Conservation (phyloP, 2,888 invertebrate genomes). For the Eumacrocentrus americanus region DNA sequence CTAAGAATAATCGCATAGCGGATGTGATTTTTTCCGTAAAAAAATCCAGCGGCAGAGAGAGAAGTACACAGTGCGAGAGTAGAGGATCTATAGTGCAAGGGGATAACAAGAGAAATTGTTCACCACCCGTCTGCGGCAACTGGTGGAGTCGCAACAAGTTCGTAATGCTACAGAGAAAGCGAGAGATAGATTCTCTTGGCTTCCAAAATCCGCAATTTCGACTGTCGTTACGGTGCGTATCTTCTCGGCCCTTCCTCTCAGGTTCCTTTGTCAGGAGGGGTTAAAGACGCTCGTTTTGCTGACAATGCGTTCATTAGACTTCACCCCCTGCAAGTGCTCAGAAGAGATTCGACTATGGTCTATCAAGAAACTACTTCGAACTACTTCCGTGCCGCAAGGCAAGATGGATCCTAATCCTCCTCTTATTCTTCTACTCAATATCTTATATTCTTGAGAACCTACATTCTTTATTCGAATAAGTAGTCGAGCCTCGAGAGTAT, state of each 20-base stretch:
- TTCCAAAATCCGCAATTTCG: constrained; percentile 23
- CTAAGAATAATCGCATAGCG: not conserved
- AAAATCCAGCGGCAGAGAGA: not conserved
- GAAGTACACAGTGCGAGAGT: not conserved
- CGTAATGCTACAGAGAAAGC: not conserved
- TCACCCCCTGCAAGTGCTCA: constrained; percentile 13
- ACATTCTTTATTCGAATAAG: constrained; percentile 50
- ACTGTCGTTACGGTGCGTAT: constrained; percentile 1
- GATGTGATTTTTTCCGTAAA: not conserved
- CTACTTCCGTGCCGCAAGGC: not conserved
- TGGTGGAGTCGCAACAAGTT: constrained; percentile 24
- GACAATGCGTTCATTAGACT: constrained; percentile 43
- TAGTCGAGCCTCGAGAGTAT: constrained; percentile 39
- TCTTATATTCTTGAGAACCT: constrained; percentile 8
- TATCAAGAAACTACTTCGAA: constrained; percentile 10
- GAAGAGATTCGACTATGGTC: constrained; percentile 20
- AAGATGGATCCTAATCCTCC: not conserved
- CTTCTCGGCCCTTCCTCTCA: constrained; percentile 15
- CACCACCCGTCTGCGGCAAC: constrained; percentile 6
- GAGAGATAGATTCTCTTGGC: not conserved
- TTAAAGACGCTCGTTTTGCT: constrained; percentile 36
- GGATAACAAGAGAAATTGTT: not conserved
- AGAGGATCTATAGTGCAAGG: not conserved
- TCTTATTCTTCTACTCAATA: not conserved
- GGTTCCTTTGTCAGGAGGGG: constrained; percentile 15